Conservation (phyloP, 2,113 vertebrate species). For the Phocoena phocoena region DNA sequence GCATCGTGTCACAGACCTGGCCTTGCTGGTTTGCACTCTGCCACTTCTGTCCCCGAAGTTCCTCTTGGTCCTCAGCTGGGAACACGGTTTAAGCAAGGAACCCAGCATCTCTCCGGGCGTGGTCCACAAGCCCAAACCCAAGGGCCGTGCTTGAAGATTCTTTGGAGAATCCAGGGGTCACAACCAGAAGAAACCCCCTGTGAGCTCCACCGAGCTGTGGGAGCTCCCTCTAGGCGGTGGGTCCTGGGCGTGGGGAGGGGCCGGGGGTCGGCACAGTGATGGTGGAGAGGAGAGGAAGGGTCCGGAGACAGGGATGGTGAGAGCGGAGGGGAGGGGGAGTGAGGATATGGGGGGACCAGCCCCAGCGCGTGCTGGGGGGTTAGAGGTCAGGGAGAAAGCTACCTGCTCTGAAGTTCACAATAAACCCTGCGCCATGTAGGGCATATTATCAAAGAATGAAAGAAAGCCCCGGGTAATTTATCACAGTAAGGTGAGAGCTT, state of each 20-base stretch:
- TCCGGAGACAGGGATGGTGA: neutral
- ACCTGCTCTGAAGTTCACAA: neutral
- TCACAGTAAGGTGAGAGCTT: neutral
- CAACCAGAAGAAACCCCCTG: neutral
- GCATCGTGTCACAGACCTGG: rapidly evolving
- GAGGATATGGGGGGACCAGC: neutral
- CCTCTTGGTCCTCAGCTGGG: neutral
- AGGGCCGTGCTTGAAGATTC: neutral
- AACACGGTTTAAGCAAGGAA: neutral
- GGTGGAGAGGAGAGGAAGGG: neutral
- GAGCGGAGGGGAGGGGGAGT: neutral
- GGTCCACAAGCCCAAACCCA: neutral
- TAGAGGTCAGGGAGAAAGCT: neutral
- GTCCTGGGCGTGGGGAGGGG: neutral
- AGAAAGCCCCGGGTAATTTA: neutral
- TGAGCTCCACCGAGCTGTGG: too few relatives aligned
- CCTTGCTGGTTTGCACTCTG: neutral
- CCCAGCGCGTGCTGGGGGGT: rapidly evolving
- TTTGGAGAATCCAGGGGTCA: neutral
- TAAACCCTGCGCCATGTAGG: neutral
- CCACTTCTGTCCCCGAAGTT: neutral
- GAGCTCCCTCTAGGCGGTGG: neutral
- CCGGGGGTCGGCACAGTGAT: neutral
- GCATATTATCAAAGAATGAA: neutral
- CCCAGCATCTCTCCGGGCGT: neutral